Conservation (phyloP, 2,797 vertebrate genomes). For the Parambassis ranga region DNA sequence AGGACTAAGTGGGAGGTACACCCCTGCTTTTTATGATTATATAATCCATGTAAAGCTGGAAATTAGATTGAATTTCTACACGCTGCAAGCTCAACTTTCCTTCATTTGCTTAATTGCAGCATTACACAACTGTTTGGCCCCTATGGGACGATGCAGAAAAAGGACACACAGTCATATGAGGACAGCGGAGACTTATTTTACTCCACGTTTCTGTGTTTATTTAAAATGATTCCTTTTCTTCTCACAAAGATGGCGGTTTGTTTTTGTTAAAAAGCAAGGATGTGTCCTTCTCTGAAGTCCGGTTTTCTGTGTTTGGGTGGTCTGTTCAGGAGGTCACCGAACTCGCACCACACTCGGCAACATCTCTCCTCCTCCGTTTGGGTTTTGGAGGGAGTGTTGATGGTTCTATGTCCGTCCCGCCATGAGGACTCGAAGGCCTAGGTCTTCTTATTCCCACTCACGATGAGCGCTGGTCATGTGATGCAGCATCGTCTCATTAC, state of each 20-base stretch:
- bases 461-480: constrained; percentile 13
- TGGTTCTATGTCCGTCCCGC: constrained; percentile 23
- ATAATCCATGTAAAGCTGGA: constrained; percentile 36
- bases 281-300: constrained; percentile 34
- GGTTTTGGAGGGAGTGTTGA: constrained; percentile 45
- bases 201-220: constrained; percentile 11
- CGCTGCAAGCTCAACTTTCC: constrained; percentile 9
- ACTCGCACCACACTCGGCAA: constrained; percentile 40
- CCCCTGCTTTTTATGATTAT: constrained; percentile 16
- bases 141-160: not conserved
- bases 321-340: constrained; percentile 46
- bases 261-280: constrained; percentile 48
- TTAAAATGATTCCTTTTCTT: not conserved
- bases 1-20: not conserved
- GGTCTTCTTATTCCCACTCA: not conserved
- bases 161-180: not conserved
- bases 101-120: constrained; percentile 53
- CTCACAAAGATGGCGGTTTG: too few relatives aligned
- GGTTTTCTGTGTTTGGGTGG: constrained; percentile 63
- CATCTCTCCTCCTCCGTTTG: constrained; percentile 53
- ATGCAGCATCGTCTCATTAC: constrained; percentile 25
- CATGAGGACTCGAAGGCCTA: not conserved
- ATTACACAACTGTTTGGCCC: constrained; percentile 33
- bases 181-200: not conserved
- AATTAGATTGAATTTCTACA: constrained; percentile 22